Evolutionary conservation across 2,888 invertebrate species (phyloP).

Genomic region (Tenodera sinensis): DNA sequence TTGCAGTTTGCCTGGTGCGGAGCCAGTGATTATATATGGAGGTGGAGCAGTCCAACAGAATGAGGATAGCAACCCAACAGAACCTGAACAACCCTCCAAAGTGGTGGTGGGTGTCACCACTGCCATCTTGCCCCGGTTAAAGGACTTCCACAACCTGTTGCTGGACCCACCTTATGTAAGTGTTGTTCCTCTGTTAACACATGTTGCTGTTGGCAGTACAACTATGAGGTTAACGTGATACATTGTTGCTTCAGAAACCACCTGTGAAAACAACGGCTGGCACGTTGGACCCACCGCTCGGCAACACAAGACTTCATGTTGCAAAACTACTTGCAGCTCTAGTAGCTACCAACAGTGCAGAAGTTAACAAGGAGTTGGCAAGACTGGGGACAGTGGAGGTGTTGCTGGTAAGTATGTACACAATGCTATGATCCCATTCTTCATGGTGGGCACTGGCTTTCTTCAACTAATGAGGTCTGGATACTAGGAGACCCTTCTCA

Average conservation of each 20-base stretch:
- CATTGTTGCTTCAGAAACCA: constrained; percentile 50
- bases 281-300: constrained; percentile 68
- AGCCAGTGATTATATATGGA: not conserved
- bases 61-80: constrained; percentile 37
- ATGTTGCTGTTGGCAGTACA: too few species aligned
- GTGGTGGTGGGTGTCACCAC: constrained; percentile 59
- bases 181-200: not conserved
- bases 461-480: too few species aligned
- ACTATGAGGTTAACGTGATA: not conserved
- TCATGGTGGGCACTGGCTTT: too few species aligned
- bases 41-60: not conserved
- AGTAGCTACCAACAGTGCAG: constrained; percentile 66
- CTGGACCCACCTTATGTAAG: constrained; percentile 67
- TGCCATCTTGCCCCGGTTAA: constrained; percentile 63
- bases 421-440: too few species aligned
- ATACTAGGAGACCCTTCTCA: too few species aligned
- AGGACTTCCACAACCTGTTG: constrained; percentile 65
- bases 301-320: constrained; percentile 75
- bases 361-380: constrained; percentile 64
- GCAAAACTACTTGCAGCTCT: constrained; percentile 74
- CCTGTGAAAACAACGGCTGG: constrained; percentile 68
- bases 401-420: constrained; percentile 49
- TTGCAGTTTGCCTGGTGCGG: not conserved
- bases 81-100: constrained; percentile 56
- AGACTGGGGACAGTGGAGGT: constrained; percentile 54